Base-by-base conservation (phyloP, 1,140 invertebrate genomes). In the Luehdorfia chinensis region DNA sequence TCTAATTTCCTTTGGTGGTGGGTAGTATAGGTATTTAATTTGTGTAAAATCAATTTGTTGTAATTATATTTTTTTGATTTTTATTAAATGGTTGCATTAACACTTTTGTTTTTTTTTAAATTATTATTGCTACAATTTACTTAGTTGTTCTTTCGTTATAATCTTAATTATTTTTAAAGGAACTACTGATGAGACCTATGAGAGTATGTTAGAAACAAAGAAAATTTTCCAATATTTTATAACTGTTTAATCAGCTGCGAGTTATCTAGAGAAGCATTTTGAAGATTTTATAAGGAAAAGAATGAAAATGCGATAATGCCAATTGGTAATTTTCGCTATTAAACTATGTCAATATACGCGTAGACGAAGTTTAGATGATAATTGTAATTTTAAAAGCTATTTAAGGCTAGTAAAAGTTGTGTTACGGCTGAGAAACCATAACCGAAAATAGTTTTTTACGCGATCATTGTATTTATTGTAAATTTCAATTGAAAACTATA, bases 21-120 rank as follows among this genome's bases (percentile, higher is more conserved):
- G 78, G 77, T 70, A 64, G 54, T 54, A 60, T 63, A 65, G 36
- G 48, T 61, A 54, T 62, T 69, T 58, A 55, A 69, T 63, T 58
- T 41, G 32, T 66, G 56, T 53, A 32, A 55, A 59, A 65, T 59
- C 39, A 59, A 18, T 44, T 72, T 78, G 68, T 77, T 78, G 53
- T 77, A 69, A 65, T 69, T 71, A 65, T 49, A 32, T 61, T 53
- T 59, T 73, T 79, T 83, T 80, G 63, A 58, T 77, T 85, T 81
- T 78, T 66, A 85, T 81, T 83, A 85, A 85, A 84, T 55, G 63
- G 78, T 85, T 79, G 66, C 71, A 69, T 70, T 70, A 56, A 75
- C 59, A 72, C 66, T 55, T 57, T 66, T 77, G 72, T 59, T 36
- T 66, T 78, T 71, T 66, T 56, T 43, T 43, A 11, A 62, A 72